Conservation (phyloP, 2,888 invertebrate genomes). For the Lucinisca nassula region DNA sequence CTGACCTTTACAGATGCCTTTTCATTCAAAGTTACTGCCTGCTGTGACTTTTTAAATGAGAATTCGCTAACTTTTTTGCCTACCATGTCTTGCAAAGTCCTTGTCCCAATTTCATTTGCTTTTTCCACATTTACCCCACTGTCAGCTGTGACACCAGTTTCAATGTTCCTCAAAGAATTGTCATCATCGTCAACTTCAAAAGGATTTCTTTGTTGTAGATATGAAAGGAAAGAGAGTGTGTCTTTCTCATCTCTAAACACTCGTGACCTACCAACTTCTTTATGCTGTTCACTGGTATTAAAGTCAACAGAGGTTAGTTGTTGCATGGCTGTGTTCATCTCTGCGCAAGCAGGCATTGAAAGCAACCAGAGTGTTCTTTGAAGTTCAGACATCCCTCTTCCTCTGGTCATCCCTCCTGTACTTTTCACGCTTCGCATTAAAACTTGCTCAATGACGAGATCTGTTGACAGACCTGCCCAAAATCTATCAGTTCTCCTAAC, state of each 20-base stretch:
- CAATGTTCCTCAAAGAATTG: slow-evolving; percentile 5
- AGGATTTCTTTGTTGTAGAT: slow-evolving; percentile 20
- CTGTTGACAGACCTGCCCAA: slow-evolving; percentile 75
- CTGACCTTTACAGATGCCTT: slow-evolving; percentile 1
- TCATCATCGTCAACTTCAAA: neutral
- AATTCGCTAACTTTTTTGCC: neutral
- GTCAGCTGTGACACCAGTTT: slow-evolving; percentile 20
- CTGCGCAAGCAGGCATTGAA: slow-evolving; percentile 59
- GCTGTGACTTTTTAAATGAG: slow-evolving; percentile 7
- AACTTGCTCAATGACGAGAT: slow-evolving; percentile 76
- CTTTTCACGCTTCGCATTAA: slow-evolving; percentile 74
- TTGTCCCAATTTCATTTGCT: neutral
- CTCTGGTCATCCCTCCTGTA: slow-evolving; percentile 69
- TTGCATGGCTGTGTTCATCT: slow-evolving; percentile 60
- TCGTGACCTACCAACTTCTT: slow-evolving; percentile 15
- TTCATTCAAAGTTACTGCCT: neutral
- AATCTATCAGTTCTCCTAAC: slow-evolving; percentile 67
- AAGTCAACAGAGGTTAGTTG: slow-evolving; percentile 30
- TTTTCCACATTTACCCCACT: slow-evolving; percentile 6
- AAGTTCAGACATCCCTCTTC: slow-evolving; percentile 65
- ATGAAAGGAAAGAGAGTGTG: neutral
- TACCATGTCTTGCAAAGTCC: neutral
- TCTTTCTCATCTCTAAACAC: slow-evolving; percentile 19
- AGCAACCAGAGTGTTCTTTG: slow-evolving; percentile 59
- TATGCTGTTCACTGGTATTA: slow-evolving; percentile 16